Conservation (phyloP, 2,888 invertebrate species). For the Drosophila crucigera region DNA sequence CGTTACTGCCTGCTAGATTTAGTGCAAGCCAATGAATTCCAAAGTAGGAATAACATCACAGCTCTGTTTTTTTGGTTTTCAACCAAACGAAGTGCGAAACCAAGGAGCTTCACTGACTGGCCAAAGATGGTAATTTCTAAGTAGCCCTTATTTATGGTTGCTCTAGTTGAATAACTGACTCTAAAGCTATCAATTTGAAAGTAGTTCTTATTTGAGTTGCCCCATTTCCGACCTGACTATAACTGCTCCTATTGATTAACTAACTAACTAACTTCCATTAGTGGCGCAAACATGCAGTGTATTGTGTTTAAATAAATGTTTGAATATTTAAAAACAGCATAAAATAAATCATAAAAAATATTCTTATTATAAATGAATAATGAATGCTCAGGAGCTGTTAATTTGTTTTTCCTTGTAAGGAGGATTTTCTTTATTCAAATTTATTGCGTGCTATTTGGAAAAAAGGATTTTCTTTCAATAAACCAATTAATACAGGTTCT, state of each 20-base stretch:
- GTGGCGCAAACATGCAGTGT: not conserved
- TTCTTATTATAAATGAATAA: not conserved
- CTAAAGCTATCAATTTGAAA: not conserved
- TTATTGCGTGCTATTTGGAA: no score
- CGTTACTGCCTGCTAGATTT: slow-evolving; percentile 40
- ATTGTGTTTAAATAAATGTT: no score
- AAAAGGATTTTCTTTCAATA: no score
- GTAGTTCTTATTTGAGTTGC: not conserved
- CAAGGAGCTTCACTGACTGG: slow-evolving; percentile 4
- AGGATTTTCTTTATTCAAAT: not conserved
- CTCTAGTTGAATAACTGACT: not conserved
- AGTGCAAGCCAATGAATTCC: slow-evolving; percentile 62
- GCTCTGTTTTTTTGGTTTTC: not conserved
- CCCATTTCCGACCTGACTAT: not conserved
- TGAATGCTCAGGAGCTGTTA: not conserved
- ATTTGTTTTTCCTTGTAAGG: not conserved
- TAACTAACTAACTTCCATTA: not conserved
- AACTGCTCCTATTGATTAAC: not conserved
- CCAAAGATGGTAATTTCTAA: not conserved
- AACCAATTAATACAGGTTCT: no score
- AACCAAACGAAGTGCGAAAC: slow-evolving; percentile 2
- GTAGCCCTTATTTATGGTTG: not conserved
- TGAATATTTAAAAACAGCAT: not conserved
- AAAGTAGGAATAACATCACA: slow-evolving; percentile 52
- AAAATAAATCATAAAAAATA: not conserved